These are phyloP conservation scores for Neocrepidodera transversa DNA, from an alignment of 2,888 invertebrate species.

Conservation along the genomic window DNA sequence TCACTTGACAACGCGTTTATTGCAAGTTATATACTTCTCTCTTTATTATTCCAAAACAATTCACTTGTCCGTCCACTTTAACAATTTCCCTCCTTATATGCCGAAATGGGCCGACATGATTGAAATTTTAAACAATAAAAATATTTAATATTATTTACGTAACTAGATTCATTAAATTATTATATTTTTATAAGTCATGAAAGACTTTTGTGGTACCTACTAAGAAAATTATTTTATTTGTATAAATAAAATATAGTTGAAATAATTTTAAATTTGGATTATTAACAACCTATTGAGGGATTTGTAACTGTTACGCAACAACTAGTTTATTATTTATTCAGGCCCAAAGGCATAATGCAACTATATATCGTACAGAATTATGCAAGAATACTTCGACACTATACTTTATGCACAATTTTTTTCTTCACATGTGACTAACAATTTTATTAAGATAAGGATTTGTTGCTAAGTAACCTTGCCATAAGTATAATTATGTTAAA, in stretches of 20 bases:
- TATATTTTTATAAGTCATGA: no score
- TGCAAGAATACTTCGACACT: conserved; percentile 7
- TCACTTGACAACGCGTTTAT: background rate
- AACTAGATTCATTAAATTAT: no score
- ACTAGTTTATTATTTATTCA: background rate
- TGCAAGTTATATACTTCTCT: background rate
- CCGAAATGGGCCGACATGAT: conserved; percentile 28
- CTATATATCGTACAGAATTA: background rate
- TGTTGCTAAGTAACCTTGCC: background rate
- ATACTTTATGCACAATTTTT: conserved; percentile 1
- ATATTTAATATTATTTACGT: conserved; percentile 29
- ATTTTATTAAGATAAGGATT: background rate
- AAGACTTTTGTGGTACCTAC: no score
- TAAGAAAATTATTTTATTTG: no score
- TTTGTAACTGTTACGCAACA: background rate
- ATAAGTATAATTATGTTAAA: background rate
- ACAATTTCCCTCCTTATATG: conserved; percentile 39
- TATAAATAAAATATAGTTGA: no score
- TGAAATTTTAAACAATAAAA: conserved; percentile 33
- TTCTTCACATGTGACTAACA: background rate
- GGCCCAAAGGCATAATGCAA: background rate
- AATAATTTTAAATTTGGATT: no score
- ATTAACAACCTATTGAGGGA: no score
- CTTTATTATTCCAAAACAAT: background rate
- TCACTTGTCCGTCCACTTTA: conserved; percentile 10